Conservation (phyloP, 2,888 invertebrate genomes). For the Aleiodes leptofemur region DNA sequence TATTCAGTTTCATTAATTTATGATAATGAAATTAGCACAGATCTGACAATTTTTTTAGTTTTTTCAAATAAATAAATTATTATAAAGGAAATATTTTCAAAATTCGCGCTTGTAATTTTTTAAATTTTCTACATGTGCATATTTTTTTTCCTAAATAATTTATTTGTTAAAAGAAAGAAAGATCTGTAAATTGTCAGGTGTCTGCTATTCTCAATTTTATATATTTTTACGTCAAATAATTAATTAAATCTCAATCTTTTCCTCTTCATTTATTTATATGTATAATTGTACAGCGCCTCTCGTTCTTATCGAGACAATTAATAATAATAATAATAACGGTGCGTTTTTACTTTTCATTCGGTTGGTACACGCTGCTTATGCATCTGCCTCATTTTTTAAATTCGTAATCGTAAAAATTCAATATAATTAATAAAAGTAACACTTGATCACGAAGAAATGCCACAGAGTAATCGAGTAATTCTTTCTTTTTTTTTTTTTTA, state of each 20-base stretch:
- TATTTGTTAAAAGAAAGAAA: no score
- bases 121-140: no score
- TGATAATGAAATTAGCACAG: no score
- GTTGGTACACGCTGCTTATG: background rate
- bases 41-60: no score
- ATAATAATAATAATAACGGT: background rate
- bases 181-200: no score
- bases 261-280: background rate
- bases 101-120: no score
- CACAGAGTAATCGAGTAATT: conserved; percentile 21
- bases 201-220: background rate
- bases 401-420: conserved; percentile 7
- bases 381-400: background rate
- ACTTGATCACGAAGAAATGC: conserved; percentile 12
- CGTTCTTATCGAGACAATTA: background rate
- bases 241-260: background rate
- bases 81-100: no score
- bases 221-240: background rate
- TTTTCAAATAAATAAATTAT: no score
- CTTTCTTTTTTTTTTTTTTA: conserved; percentile 34
- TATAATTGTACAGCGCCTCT: conserved; percentile 20
- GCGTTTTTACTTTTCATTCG: background rate
- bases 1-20: no score
- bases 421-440: conserved; percentile 16
- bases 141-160: no score